Evolutionary conservation across 2,797 vertebrate species (phyloP).

Genomic region (Melanotaenia maccullochi): DNA sequence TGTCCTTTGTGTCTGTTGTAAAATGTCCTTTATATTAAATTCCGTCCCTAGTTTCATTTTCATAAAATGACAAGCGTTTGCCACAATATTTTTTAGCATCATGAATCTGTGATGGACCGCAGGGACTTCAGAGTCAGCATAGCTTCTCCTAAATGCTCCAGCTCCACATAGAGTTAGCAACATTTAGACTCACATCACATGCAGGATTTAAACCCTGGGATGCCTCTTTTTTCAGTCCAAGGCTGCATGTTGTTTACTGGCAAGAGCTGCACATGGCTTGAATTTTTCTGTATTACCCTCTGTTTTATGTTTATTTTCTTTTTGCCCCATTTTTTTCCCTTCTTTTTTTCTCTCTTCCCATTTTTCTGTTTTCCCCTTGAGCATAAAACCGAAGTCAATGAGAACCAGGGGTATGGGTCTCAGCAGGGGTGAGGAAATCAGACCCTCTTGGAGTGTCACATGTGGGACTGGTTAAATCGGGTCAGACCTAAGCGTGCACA

Average conservation of each 20-base stretch:
- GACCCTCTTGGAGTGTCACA: constrained; percentile 74
- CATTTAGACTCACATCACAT: constrained; percentile 67
- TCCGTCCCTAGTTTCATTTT: constrained; percentile 39
- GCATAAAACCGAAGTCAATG: constrained; percentile 79
- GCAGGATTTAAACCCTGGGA: constrained; percentile 55
- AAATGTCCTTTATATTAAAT: constrained; percentile 30
- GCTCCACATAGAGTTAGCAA: constrained; percentile 57
- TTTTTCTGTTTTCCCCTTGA: constrained; percentile 67
- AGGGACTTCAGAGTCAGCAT: constrained; percentile 60
- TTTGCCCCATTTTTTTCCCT: constrained; percentile 18
- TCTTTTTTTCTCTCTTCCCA: constrained; percentile 57
- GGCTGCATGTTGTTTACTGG: constrained; percentile 68
- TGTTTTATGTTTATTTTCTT: constrained; percentile 72
- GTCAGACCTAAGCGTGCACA: constrained; percentile 45
- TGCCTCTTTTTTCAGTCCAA: constrained; percentile 50
- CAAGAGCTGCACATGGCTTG: constrained; percentile 71
- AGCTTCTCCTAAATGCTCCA: constrained; percentile 64
- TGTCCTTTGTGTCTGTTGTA: constrained; percentile 27
- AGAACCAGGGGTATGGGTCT: constrained; percentile 74
- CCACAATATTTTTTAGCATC: constrained; percentile 51
- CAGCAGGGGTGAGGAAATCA: constrained; percentile 74
- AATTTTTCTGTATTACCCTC: constrained; percentile 68
- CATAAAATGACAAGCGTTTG: constrained; percentile 40
- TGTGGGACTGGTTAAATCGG: constrained; percentile 75
- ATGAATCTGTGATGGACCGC: constrained; percentile 53